Base-by-base conservation (phyloP, 2,888 invertebrate genomes). In the Catocala fraxini region DNA sequence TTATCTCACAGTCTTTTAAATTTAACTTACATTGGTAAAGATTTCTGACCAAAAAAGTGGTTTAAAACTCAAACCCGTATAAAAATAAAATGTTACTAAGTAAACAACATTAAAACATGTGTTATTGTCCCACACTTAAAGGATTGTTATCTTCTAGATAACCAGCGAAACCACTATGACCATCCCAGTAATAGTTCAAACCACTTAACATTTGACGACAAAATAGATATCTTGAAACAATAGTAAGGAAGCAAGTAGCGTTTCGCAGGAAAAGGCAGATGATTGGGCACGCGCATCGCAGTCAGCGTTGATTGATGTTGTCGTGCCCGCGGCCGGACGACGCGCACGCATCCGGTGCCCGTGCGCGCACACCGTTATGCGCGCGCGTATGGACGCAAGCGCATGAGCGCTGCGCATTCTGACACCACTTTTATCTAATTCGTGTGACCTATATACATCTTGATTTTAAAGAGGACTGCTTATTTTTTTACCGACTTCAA, bases 341-440 rank as follows among this genome's bases (percentile, higher is more conserved):
- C 79, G 73, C 56, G 74, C 63, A 67, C 61, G 71, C 66, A 73
- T 76, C 76, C 79, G 76, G 76, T 55, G 39, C 55, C 39, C 68
- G 56, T 68, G 70, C 74, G 68, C 79, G 75, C 75, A 65, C 65
- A 76, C 76, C 77, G 76, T 76, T 76, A 76, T 71, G 70, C 68
- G 63, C 61, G 63, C 62, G 65, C 74, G 79, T 61, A 6, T 9
- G 56, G 59, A 78, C 72, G 69, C 76, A 75, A 66, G 65, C 60
- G 7, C 25, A 49, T 49, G 49, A n/a, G n/a, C 12, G 49, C 7
- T 11, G 34, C 33, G 12, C 34, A 3, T 13, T n/a, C n/a, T 34
- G 43, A 25, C 7, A 9, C 13, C 25, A 47, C 10, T 25, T 47
- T 15, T 47, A 47, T 25, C 47, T 25, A 47, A 25, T 39, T 4